Evolutionary conservation across 2,888 invertebrate species (phyloP).

Genomic region (Dolichopus griseipennis): DNA sequence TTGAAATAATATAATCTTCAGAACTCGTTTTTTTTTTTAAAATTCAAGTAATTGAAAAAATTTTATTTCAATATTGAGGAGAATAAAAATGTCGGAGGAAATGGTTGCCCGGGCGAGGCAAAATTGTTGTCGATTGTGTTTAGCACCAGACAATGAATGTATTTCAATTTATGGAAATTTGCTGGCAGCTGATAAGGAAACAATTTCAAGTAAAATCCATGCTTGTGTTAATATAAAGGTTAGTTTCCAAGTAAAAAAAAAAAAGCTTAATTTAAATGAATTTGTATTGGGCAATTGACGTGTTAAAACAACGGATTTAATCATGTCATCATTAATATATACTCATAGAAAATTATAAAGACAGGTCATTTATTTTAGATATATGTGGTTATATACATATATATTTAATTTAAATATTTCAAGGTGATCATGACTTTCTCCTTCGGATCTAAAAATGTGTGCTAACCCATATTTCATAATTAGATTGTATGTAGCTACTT

Average conservation of each 20-base stretch:
- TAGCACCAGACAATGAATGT: constrained; percentile 43
- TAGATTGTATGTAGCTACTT: not conserved
- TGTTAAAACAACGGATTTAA: constrained; percentile 3
- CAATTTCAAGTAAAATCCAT: constrained; percentile 40
- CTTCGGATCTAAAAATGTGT: not conserved
- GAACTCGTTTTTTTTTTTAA: too few relatives aligned
- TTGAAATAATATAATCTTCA: not conserved
- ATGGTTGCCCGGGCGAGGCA: constrained; percentile 32
- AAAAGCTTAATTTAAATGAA: not conserved
- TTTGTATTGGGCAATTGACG: not conserved
- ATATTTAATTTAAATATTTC: not conserved
- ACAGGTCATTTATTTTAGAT: not conserved
- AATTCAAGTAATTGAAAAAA: not conserved
- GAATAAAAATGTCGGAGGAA: constrained; percentile 24
- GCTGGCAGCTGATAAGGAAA: constrained; percentile 44
- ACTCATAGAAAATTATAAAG: not conserved
- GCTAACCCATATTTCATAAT: not conserved
- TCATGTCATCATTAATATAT: constrained; percentile 3
- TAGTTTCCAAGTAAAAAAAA: constrained; percentile 26
- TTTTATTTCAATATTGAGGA: not conserved
- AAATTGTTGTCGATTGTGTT: constrained; percentile 42
- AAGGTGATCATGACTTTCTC: constrained; percentile 2
- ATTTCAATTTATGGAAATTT: constrained; percentile 42
- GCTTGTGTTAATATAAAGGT: constrained; percentile 44
- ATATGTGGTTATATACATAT: not conserved